phyloP scores from a whole-genome alignment of 2,888 invertebrate species.

The Sussaba pulchella region DNA sequence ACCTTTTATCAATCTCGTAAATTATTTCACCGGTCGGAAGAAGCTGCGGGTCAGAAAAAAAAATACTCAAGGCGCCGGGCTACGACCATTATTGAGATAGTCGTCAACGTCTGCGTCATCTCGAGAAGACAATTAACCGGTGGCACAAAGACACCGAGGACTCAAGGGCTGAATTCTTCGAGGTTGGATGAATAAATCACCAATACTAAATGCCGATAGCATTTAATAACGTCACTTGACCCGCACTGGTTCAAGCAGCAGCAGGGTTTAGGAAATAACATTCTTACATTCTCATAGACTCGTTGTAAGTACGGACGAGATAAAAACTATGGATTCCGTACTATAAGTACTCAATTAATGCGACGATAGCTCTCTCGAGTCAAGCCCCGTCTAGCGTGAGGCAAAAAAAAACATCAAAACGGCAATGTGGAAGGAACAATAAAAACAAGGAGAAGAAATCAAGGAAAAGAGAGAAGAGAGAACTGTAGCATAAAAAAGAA shows the following conservation, averaged over 20 bases:
- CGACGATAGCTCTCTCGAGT: background rate
- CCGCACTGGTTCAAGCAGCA: too few relatives aligned
- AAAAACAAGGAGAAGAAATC: background rate
- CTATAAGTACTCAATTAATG: background rate
- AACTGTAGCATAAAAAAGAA: background rate
- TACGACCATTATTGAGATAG: constrained; percentile 43
- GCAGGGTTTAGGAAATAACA: too few relatives aligned
- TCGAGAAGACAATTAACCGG: constrained; percentile 39
- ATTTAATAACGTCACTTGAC: constrained; percentile 33
- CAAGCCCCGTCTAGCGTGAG: constrained; percentile 1
- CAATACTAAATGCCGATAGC: constrained; percentile 40
- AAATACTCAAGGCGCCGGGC: constrained; percentile 28
- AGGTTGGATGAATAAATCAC: constrained; percentile 36
- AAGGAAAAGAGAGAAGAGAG: background rate
- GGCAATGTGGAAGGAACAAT: background rate
- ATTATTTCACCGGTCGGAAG: constrained; percentile 14
- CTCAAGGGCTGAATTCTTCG: background rate
- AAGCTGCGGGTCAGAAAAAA: too few relatives aligned
- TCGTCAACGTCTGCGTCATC: constrained; percentile 19
- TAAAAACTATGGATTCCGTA: background rate
- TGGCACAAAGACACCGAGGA: background rate
- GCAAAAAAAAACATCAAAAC: background rate
- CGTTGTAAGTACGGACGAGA: constrained; percentile 1
- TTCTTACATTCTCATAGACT: too few relatives aligned
- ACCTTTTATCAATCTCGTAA: constrained; percentile 10